Base-by-base conservation (phyloP, 2,113 vertebrate species). In the Neotoma lepida region DNA sequence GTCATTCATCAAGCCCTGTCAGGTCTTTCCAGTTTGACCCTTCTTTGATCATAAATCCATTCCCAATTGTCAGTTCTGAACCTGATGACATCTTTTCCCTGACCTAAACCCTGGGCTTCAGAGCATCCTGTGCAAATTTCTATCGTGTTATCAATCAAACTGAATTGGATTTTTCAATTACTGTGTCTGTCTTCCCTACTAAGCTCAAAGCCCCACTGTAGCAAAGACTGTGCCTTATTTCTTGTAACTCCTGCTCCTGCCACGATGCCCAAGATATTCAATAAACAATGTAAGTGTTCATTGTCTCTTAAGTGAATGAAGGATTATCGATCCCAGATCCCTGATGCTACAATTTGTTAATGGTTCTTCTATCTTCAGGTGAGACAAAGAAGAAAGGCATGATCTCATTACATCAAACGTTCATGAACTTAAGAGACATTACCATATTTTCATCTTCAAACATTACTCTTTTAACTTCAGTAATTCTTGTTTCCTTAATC, bases 391-490 rank as follows among this genome's bases (percentile, higher is more conserved):
- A 77, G 22, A 90, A 73, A 73, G 61, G 61, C 39, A 90, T 58
- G 88, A 63, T 51, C 22, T 94, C 77, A 95, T 88, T 77, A 76
- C 78, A 86, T 70, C 77, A 96, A 89, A 24, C 6, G 44, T 92
- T 90, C 18, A 41, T 70, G 73, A 95, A 90, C 24, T 39, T 94
- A 61, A 82, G 58, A 76, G 61, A 18, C 46, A 90, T 86, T 90
- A 96, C 64, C 77, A 92, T 44, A 94, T 92, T 94, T 94, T 91
- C 30, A 46, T 76, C 46, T 92, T 97, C 85, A 96, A 90, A 94
- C 61, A 58, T 77, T 18, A 71, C 46, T 94, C 71, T n/a, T 96
- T 78, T 89, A 66, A 18, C 73, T 68, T 95, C 74, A 84, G 28
- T 80, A 94, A 86, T 94, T 94, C 61, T 88, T 93, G 54, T 86